Conservation (phyloP, 2,113 vertebrate genomes). For the Conger conger region DNA sequence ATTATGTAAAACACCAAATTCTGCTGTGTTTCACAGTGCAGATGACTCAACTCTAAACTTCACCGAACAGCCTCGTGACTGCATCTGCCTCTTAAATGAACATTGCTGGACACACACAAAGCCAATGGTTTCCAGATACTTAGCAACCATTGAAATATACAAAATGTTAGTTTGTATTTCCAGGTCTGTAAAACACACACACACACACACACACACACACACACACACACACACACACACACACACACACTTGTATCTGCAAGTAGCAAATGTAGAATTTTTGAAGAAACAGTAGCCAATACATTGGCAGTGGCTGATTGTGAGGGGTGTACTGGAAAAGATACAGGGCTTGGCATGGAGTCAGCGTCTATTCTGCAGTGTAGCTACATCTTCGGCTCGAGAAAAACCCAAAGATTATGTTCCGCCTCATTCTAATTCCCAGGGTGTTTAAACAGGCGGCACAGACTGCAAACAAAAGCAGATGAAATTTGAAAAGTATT, state of each 20-base stretch:
- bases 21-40: no score
- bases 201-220: no score
- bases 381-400: constrained; percentile 99
- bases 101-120: no score
- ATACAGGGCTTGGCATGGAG: constrained; percentile 97
- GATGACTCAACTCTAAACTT: no score
- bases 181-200: no score
- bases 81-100: no score
- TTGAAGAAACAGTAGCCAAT: constrained; percentile 83
- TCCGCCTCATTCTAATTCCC: constrained; percentile 99
- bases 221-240: no score
- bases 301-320: constrained; percentile 96
- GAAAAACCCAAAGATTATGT: constrained; percentile 98
- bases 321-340: constrained; percentile 95
- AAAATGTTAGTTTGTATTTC: no score
- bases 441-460: constrained; percentile 99
- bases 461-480: constrained; percentile 99
- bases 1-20: no score
- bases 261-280: constrained; percentile 58
- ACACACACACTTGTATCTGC: constrained; percentile 35
- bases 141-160: no score
- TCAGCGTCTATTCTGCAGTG: constrained; percentile 99
- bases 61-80: no score
- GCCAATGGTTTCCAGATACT: no score
- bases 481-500: constrained; percentile 99